Evolutionary conservation across 2,113 vertebrate species (phyloP).

Genomic region (Furnarius figulus): DNA sequence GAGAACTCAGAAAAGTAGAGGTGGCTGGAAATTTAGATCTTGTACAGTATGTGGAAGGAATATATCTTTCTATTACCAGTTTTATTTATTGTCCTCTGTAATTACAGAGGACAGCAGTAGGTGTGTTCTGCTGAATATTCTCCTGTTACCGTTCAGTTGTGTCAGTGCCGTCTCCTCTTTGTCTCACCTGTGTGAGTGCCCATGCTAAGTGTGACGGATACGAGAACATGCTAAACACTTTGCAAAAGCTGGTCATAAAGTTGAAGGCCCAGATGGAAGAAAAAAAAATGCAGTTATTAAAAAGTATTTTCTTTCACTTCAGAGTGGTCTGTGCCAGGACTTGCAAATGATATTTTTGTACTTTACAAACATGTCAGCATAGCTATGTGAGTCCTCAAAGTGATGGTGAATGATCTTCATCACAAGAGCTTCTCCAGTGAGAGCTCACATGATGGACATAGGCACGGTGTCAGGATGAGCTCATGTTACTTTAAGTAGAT

Average conservation of each 20-base stretch:
- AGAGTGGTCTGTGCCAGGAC: neutral
- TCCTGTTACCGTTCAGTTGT: neutral
- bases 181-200: neutral
- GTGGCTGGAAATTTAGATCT: neutral
- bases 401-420: neutral
- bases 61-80: neutral
- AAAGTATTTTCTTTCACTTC: slow-evolving; percentile 18
- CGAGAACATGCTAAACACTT: neutral
- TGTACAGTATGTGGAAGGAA: neutral
- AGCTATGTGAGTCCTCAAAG: neutral
- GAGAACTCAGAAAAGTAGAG: neutral
- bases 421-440: neutral
- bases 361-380: neutral
- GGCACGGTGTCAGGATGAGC: neutral
- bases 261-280: neutral
- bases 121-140: neutral
- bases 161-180: neutral
- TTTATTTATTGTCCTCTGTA: neutral
- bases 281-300: neutral
- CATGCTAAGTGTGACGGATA: neutral
- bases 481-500: neutral
- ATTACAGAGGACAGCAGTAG: neutral
- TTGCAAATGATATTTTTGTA: neutral
- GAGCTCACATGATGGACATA: neutral
- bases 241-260: neutral